phyloP scores from a whole-genome alignment of 2,888 invertebrate genomes.

The Imbricaverruca yamaguchii region DNA sequence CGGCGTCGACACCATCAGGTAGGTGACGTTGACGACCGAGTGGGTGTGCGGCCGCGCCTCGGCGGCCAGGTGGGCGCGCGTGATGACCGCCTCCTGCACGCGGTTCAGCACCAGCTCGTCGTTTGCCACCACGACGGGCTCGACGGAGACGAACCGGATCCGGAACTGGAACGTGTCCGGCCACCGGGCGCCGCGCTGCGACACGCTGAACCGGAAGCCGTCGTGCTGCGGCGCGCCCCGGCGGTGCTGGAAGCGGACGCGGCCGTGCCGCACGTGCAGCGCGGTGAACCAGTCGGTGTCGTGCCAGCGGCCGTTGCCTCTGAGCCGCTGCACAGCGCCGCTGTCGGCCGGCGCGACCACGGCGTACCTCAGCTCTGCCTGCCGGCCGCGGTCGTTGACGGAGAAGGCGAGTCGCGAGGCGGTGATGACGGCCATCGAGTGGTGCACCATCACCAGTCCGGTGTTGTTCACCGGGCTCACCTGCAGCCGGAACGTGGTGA shows the following conservation, averaged over 20 bases:
- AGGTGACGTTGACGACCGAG: conserved; percentile 63
- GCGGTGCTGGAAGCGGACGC: conserved; percentile 73
- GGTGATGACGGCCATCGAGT: conserved; percentile 62
- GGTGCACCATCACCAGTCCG: conserved; percentile 47
- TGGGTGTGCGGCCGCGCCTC: conserved; percentile 67
- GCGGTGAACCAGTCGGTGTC: conserved; percentile 69
- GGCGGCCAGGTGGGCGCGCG: conserved; percentile 61
- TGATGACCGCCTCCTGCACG: conserved; percentile 58
- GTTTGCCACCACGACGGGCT: conserved; percentile 52
- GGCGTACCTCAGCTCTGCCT: conserved; percentile 57
- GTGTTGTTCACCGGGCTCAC: conserved; percentile 65
- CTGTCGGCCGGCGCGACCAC: conserved; percentile 62
- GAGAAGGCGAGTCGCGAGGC: conserved; percentile 78
- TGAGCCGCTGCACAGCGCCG: conserved; percentile 68
- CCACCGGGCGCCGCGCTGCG: conserved; percentile 64
- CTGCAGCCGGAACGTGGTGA: conserved; percentile 69
- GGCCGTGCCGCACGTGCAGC: conserved; percentile 63
- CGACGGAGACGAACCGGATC: conserved; percentile 71
- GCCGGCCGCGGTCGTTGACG: conserved; percentile 79
- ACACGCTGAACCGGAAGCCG: conserved; percentile 61
- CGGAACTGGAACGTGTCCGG: conserved; percentile 75
- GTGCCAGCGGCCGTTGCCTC: conserved; percentile 62
- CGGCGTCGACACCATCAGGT: conserved; percentile 60
- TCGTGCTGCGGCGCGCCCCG: conserved; percentile 40
- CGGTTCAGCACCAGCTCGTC: conserved; percentile 62